A percentile compares a stretch with the other conserved stretches of the same genome.
Conservation (phyloP, 2,113 vertebrate species). For the Ginglymostoma cirratum region DNA sequence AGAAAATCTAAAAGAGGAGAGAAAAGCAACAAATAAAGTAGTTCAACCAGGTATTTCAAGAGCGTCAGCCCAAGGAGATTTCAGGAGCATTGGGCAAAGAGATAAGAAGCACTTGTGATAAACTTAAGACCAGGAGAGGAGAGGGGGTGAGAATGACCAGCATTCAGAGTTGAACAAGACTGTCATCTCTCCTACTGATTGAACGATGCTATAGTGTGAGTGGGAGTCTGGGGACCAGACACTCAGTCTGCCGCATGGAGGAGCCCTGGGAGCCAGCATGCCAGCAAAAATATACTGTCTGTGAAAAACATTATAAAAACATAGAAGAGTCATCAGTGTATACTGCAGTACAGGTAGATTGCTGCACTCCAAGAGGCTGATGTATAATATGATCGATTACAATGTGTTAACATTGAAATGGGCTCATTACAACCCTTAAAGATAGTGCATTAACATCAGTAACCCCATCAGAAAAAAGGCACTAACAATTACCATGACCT, state of each 20-base stretch:
- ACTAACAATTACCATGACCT: not conserved
- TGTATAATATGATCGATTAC: not conserved
- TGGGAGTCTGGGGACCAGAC: not conserved
- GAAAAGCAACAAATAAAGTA: not conserved
- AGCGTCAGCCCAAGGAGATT: not conserved
- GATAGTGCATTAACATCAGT: not conserved
- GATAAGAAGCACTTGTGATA: not conserved
- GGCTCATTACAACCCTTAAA: conserved; percentile 29
- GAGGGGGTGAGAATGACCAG: not conserved
- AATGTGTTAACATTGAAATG: not conserved
- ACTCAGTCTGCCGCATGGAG: not conserved
- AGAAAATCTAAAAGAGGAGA: not conserved
- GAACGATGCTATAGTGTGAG: not conserved
- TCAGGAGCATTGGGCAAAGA: not conserved
- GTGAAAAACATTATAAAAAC: not conserved
- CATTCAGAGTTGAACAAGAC: not conserved
- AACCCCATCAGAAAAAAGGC: not conserved
- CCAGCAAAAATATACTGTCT: not conserved
- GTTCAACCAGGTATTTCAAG: not conserved
- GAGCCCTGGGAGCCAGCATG: not conserved
- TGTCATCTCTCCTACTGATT: not conserved
- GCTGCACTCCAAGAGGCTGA: not conserved
- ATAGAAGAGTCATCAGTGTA: not conserved
- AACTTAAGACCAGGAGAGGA: not conserved
- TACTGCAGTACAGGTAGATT: not conserved